These are phyloP conservation scores for Apodemus agrarius DNA, from an alignment of 2,797 vertebrate species.

Conservation along the genomic window DNA sequence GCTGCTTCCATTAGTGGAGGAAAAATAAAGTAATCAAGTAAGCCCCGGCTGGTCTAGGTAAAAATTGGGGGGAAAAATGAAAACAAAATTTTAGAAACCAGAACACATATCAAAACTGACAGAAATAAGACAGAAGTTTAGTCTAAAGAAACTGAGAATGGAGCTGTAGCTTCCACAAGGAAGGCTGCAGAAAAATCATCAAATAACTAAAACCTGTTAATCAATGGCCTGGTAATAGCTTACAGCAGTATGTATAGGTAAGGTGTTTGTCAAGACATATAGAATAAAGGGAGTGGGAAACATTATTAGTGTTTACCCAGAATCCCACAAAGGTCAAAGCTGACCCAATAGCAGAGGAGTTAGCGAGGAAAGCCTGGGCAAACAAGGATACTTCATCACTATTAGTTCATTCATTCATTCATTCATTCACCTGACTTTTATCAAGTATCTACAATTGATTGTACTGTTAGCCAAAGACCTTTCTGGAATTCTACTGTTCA, in stretches of 20 bases:
- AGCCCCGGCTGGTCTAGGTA: background rate
- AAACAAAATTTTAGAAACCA: slow-evolving; percentile 7
- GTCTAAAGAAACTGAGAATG: slow-evolving; percentile 6
- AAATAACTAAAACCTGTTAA: background rate
- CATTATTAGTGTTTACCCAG: background rate
- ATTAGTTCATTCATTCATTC: background rate
- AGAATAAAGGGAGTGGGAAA: background rate
- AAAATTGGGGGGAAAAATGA: background rate
- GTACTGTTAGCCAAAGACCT: background rate
- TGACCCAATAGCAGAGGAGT: background rate
- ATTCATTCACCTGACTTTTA: background rate
- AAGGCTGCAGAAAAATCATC: background rate
- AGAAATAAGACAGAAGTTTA: background rate
- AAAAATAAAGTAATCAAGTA: background rate
- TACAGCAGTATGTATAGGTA: background rate
- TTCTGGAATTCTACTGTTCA: background rate
- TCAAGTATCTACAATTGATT: background rate
- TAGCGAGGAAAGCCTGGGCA: background rate
- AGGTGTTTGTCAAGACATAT: background rate
- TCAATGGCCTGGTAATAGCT: background rate
- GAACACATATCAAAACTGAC: background rate
- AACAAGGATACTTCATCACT: background rate
- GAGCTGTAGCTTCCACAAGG: background rate
- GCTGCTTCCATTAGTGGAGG: background rate
- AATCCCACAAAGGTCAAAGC: background rate